phyloP scores from a whole-genome alignment of 2,888 invertebrate species.

The Mesorhabditis sp. region DNA sequence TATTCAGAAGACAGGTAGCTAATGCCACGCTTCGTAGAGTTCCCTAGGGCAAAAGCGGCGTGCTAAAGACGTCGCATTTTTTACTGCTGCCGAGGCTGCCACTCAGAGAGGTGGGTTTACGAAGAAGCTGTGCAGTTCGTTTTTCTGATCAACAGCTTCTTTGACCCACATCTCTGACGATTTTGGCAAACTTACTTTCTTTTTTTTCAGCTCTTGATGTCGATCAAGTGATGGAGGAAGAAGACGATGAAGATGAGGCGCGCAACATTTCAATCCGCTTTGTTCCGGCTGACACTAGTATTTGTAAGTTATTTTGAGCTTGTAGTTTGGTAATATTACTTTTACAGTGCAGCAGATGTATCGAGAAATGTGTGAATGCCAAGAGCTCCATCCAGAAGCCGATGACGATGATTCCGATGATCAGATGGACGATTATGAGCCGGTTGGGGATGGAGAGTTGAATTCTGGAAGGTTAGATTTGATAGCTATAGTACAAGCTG shows the following conservation, averaged over 20 bases:
- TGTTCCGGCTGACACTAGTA: constrained; percentile 37
- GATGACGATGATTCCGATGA: constrained; percentile 68
- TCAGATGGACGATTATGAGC: constrained; percentile 40
- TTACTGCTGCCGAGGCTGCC: constrained; percentile 29
- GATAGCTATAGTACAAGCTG: neutral
- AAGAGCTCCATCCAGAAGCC: constrained; percentile 74
- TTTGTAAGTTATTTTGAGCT: constrained; percentile 24
- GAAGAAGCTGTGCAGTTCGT: constrained; percentile 13
- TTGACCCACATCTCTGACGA: neutral
- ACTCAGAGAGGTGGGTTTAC: constrained; percentile 25
- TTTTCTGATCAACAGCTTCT: neutral
- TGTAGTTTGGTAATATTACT: constrained; percentile 4
- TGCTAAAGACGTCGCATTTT: constrained; percentile 16
- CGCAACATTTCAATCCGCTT: constrained; percentile 38
- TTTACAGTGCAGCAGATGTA: constrained; percentile 69
- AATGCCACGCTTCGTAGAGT: no score
- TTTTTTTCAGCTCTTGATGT: constrained; percentile 35
- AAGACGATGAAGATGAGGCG: constrained; percentile 28
- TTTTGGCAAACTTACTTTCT: neutral
- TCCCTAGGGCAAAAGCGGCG: neutral
- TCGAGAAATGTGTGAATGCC: constrained; percentile 74
- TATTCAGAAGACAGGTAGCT: constrained; percentile 48
- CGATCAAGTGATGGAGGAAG: constrained; percentile 25
- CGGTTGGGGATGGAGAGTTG: constrained; percentile 8
- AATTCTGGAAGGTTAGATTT: neutral